A percentile compares a stretch with the other conserved stretches of the same genome.
Conservation (phyloP, 2,113 vertebrate genomes). For the Elephas maximus region DNA sequence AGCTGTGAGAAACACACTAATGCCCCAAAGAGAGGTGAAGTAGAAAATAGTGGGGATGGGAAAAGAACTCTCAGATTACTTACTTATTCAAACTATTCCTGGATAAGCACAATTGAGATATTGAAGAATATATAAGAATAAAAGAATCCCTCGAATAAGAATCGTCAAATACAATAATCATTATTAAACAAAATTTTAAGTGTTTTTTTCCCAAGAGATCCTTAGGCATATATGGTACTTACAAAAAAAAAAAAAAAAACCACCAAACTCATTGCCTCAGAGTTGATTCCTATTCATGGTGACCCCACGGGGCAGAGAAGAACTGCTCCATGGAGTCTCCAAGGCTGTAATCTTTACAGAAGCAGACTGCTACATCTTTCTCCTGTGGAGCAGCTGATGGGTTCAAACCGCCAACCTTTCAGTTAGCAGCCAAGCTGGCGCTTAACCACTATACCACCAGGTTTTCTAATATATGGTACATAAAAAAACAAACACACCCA, state of each 20-base stretch:
- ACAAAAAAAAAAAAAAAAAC: background rate
- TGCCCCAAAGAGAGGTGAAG: background rate
- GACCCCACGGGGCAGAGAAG: too few species aligned
- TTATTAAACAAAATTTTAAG: background rate
- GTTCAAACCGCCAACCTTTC: too few species aligned
- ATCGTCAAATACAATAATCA: background rate
- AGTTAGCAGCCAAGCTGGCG: too few species aligned
- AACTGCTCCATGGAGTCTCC: too few species aligned
- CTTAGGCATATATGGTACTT: background rate
- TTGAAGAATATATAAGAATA: background rate
- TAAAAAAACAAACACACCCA: background rate
- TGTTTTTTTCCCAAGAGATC: background rate
- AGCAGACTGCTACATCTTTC: too few species aligned
- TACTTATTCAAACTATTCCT: background rate
- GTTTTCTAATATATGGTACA: background rate
- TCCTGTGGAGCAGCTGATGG: too few species aligned
- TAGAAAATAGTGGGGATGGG: background rate
- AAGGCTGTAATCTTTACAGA: too few species aligned
- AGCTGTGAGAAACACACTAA: background rate
- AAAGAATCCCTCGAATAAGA: conserved; percentile 16
- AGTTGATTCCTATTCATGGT: too few species aligned
- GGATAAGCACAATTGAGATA: background rate
- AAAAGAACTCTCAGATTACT: conserved; percentile 25
- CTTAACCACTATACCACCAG: background rate
- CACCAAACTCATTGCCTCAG: too few species aligned